Evolutionary conservation across 92 coral and sea anemone genomes (phyloP).

Genomic region (Heliopora coerulea): DNA sequence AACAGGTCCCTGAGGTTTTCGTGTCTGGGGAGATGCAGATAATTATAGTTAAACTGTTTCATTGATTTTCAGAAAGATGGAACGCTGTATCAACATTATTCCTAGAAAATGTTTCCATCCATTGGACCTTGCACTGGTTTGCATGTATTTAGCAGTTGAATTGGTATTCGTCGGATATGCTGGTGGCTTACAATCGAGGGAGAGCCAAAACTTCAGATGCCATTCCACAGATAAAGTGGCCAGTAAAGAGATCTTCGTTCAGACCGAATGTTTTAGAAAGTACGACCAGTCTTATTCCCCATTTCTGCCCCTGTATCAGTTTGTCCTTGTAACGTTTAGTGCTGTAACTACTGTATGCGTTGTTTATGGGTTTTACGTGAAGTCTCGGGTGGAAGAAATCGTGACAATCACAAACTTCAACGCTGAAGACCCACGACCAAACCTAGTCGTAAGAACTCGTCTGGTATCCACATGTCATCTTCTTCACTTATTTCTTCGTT

Average conservation of each 20-base stretch:
- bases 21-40: too few relatives aligned
- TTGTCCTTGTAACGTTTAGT: conserved; percentile 34
- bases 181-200: too few relatives aligned
- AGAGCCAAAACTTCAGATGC: too few relatives aligned
- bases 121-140: too few relatives aligned
- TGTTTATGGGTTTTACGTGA: conserved; percentile 35
- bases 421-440: conserved; percentile 49
- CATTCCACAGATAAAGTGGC: too few relatives aligned
- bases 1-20: too few relatives aligned
- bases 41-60: too few relatives aligned
- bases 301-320: conserved; percentile 45
- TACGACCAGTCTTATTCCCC: conserved; percentile 51
- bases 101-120: too few relatives aligned
- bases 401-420: conserved; percentile 32
- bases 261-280: conserved; percentile 42
- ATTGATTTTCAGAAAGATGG: too few relatives aligned
- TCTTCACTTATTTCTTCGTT: conserved; percentile 45
- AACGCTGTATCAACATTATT: too few relatives aligned
- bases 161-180: too few relatives aligned
- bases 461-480: conserved; percentile 40
- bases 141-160: too few relatives aligned
- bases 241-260: conserved; percentile 32
- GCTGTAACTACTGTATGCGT: conserved; percentile 20
- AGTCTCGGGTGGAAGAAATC: conserved; percentile 50
- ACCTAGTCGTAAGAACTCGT: conserved; percentile 38